These are phyloP conservation scores for Clarias gariepinus DNA, from an alignment of 2,113 vertebrate species.

Conservation along the genomic window DNA sequence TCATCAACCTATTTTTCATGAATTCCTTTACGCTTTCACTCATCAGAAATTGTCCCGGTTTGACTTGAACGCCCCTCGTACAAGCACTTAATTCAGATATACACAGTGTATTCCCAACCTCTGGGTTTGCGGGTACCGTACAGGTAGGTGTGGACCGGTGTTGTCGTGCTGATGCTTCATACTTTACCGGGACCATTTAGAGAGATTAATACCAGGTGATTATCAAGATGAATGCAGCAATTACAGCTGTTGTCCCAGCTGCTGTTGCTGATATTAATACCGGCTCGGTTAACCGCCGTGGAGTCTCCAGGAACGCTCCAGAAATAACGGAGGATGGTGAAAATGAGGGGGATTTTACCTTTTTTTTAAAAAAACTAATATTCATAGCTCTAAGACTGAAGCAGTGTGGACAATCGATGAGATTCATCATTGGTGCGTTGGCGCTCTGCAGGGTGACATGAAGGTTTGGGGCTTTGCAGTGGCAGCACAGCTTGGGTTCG, in stretches of 20 bases:
- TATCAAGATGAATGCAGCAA: slow-evolving; percentile 5
- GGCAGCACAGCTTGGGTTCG: background rate
- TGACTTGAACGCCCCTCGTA: too few species aligned
- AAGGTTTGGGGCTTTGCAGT: background rate
- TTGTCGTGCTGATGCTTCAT: background rate
- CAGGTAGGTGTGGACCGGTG: background rate
- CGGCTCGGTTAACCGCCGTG: background rate
- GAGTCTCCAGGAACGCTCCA: background rate
- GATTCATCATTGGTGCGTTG: background rate
- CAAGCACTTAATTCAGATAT: too few species aligned
- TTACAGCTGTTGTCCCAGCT: slow-evolving; percentile 1
- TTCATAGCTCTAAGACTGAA: background rate
- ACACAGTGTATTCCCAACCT: background rate
- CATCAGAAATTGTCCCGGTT: too few species aligned
- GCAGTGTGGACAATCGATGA: background rate
- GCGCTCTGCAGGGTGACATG: background rate
- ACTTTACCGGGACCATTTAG: background rate
- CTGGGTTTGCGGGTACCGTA: background rate
- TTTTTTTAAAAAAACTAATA: background rate
- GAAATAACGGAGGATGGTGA: background rate
- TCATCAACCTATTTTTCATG: too few species aligned
- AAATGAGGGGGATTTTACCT: background rate
- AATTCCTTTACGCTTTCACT: too few species aligned
- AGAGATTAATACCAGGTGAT: background rate
- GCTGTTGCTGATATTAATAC: background rate